phyloP scores from a whole-genome alignment of 2,888 invertebrate species.

The Priocnemis perturbator region DNA sequence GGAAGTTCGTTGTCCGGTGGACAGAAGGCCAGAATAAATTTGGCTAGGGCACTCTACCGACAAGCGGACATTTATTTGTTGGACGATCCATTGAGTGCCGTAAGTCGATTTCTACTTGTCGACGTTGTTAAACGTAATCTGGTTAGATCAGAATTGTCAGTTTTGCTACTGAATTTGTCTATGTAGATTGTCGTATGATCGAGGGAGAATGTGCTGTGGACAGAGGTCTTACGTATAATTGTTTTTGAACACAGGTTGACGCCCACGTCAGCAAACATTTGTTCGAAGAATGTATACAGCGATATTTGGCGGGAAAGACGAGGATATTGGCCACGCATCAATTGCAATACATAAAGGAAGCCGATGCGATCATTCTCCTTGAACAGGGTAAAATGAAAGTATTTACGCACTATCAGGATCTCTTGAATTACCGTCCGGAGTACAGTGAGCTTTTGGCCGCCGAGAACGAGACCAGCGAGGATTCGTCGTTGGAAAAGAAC shows the following conservation, averaged over 20 bases:
- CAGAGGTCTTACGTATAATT: no score
- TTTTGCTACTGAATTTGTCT: not conserved
- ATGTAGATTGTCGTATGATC: no score
- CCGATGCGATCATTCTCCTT: slow-evolving; percentile 66
- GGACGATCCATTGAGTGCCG: slow-evolving; percentile 89
- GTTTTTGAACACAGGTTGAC: slow-evolving; percentile 77
- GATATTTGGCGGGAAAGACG: slow-evolving; percentile 83
- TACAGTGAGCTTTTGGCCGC: slow-evolving; percentile 62
- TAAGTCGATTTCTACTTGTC: slow-evolving; percentile 38
- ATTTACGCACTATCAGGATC: slow-evolving; percentile 64
- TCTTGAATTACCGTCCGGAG: slow-evolving; percentile 63
- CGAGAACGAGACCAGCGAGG: slow-evolving; percentile 60
- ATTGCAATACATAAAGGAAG: slow-evolving; percentile 81
- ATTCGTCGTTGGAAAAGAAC: slow-evolving; percentile 54
- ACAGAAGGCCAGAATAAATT: slow-evolving; percentile 85
- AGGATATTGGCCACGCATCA: slow-evolving; percentile 87
- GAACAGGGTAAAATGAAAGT: slow-evolving; percentile 65
- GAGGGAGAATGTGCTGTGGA: no score
- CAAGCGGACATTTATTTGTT: slow-evolving; percentile 87
- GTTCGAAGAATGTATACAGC: slow-evolving; percentile 84
- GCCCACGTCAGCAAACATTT: slow-evolving; percentile 85
- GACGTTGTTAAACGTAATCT: not conserved
- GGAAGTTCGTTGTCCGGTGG: slow-evolving; percentile 85
- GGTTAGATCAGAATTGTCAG: not conserved
- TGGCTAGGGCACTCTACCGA: slow-evolving; percentile 86